These are phyloP conservation scores for Gambelia wislizenii DNA, from an alignment of 2,797 vertebrate species.

Conservation along the genomic window DNA sequence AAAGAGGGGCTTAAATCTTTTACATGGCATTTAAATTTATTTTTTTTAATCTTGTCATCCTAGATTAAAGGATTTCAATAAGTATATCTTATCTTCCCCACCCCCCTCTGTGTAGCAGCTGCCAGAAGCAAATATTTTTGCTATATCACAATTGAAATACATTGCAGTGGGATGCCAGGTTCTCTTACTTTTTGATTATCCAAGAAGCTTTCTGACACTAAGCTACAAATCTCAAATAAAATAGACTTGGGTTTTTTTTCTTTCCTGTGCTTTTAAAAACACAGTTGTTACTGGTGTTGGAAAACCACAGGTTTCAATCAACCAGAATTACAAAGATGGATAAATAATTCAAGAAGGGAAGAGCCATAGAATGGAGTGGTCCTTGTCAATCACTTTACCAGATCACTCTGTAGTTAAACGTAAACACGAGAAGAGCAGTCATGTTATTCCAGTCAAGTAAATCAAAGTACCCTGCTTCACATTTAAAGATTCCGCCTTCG, in stretches of 20 bases:
- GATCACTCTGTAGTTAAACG: slow-evolving; percentile 31
- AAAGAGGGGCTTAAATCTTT: neutral
- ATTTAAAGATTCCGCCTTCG: neutral
- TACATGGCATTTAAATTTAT: slow-evolving; percentile 37
- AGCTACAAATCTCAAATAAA: slow-evolving; percentile 57
- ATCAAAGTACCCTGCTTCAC: neutral
- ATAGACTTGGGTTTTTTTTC: slow-evolving; percentile 42
- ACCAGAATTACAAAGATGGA: slow-evolving; percentile 42
- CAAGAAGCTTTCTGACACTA: slow-evolving; percentile 61
- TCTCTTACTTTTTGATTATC: slow-evolving; percentile 51
- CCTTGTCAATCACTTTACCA: slow-evolving; percentile 51
- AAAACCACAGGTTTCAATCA: slow-evolving; percentile 46
- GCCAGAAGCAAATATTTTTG: slow-evolving; percentile 47
- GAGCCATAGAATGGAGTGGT: slow-evolving; percentile 15
- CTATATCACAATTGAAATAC: neutral
- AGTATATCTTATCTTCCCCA: neutral
- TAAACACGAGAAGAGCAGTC: slow-evolving; percentile 19
- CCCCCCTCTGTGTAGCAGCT: slow-evolving; percentile 38
- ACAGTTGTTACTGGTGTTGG: slow-evolving; percentile 47
- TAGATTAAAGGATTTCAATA: slow-evolving; percentile 59
- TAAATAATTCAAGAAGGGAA: slow-evolving; percentile 12
- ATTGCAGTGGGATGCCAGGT: slow-evolving; percentile 46
- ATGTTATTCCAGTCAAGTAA: neutral
- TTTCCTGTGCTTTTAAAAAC: slow-evolving; percentile 57
- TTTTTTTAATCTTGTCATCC: slow-evolving; percentile 52